Percentiles rank a stretch among this genome's conserved stretches.
Conservation (phyloP, 2,113 vertebrate genomes). For the Plotosus lineatus region DNA sequence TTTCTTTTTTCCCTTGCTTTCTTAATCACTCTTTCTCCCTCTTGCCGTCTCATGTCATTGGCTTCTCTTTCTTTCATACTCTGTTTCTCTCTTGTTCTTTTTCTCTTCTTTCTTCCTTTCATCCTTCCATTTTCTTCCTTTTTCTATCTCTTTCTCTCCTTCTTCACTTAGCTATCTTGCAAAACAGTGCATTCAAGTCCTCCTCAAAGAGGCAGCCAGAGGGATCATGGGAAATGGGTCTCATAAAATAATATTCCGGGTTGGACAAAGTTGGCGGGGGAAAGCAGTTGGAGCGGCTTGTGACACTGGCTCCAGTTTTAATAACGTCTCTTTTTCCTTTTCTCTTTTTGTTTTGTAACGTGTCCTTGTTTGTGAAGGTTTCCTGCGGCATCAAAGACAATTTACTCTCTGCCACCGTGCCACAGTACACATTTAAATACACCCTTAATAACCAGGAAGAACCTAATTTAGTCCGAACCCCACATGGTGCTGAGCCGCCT, state of each 20-base stretch:
- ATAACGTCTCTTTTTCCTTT: conserved; percentile 42
- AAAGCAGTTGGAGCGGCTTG: conserved; percentile 41
- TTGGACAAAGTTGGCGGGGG: conserved; percentile 52
- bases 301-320: conserved; percentile 50
- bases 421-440: conserved; percentile 47
- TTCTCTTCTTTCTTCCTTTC: too few species aligned
- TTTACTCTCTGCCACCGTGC: conserved; percentile 41
- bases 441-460: conserved; percentile 49
- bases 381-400: conserved; percentile 44
- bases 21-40: too few species aligned
- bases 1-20: too few species aligned
- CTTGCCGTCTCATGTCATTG: too few species aligned
- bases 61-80: too few species aligned
- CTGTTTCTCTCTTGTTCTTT: too few species aligned
- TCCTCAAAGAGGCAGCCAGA: conserved; percentile 49
- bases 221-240: conserved; percentile 54
- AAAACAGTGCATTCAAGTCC: conserved; percentile 56
- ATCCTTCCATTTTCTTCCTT: too few species aligned
- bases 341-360: neutral
- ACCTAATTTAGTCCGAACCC: conserved; percentile 42
- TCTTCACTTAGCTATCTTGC: conserved; percentile 62
- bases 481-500: conserved; percentile 33
- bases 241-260: conserved; percentile 59
- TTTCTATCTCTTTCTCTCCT: conserved; percentile 47
- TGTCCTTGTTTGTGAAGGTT: conserved; percentile 41